Evolutionary conservation across 2,888 invertebrate species (phyloP).

Genomic region (Noctua comes): DNA sequence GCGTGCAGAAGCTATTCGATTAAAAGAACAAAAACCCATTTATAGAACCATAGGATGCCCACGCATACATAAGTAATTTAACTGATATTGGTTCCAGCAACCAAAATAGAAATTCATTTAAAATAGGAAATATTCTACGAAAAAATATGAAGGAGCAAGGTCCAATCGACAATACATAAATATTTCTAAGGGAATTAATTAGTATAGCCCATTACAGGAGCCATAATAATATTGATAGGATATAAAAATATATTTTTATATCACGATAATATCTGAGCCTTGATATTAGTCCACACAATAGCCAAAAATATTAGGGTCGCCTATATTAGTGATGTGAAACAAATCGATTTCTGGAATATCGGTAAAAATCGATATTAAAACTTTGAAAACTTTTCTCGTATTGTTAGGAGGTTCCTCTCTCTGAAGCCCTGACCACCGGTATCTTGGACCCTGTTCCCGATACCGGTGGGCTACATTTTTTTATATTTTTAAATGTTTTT

Average conservation of each 20-base stretch:
- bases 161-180: constrained; percentile 1
- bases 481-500: no score
- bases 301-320: constrained; percentile 70
- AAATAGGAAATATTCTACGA: background rate
- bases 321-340: constrained; percentile 44
- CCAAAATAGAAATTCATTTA: background rate
- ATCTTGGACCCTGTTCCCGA: no score
- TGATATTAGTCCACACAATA: constrained; percentile 69
- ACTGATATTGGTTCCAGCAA: no score
- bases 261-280: constrained; percentile 62
- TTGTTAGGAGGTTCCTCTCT: no score
- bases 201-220: constrained; percentile 32
- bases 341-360: constrained; percentile 3
- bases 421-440: no score
- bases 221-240: constrained; percentile 65
- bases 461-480: no score
- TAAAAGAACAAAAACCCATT: no score
- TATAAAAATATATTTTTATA: constrained; percentile 70
- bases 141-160: background rate
- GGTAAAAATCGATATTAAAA: background rate
- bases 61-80: no score
- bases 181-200: constrained; percentile 41
- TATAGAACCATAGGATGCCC: no score
- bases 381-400: no score
- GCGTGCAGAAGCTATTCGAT: no score